A percentile compares a stretch with the other conserved stretches of the same genome.
Evolutionary conservation across 2,797 vertebrate genomes (phyloP).

Genomic region (Chanos chanos): DNA sequence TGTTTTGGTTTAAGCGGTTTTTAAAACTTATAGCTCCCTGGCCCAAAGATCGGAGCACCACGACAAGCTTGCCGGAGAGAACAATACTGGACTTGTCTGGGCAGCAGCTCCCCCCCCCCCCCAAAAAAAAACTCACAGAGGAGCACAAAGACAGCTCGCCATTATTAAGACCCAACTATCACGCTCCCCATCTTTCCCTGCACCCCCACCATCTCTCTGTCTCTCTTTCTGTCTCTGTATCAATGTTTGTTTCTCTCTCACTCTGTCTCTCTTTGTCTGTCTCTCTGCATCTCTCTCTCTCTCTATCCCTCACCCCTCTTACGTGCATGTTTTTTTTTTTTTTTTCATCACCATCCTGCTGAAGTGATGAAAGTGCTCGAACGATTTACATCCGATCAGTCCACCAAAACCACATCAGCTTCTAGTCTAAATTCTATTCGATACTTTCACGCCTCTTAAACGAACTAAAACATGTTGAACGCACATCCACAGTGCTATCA

Average conservation of each 20-base stretch:
- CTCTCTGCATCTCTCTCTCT: slow-evolving; percentile 10
- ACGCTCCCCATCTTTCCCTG: slow-evolving; percentile 24
- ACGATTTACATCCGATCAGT: background rate
- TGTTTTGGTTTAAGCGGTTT: slow-evolving; percentile 84
- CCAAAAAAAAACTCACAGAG: slow-evolving; percentile 41
- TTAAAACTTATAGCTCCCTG: slow-evolving; percentile 72
- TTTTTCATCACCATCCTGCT: too few relatives aligned
- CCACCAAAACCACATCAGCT: too few relatives aligned
- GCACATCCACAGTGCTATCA: too few relatives aligned
- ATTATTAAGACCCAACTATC: slow-evolving; percentile 33
- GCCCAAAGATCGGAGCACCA: slow-evolving; percentile 53
- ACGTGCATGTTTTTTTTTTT: background rate
- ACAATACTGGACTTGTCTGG: slow-evolving; percentile 69
- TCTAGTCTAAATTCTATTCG: too few relatives aligned
- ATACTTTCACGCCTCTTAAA: too few relatives aligned
- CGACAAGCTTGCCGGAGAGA: slow-evolving; percentile 53
- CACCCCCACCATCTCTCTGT: slow-evolving; percentile 14
- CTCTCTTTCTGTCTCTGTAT: slow-evolving; percentile 14
- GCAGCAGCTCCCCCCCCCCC: slow-evolving; percentile 44
- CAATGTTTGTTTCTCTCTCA: background rate
- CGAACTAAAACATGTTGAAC: too few relatives aligned
- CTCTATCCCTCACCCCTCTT: background rate
- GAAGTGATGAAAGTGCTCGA: background rate
- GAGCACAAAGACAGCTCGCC: slow-evolving; percentile 51
- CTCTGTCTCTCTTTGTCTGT: slow-evolving; percentile 9